Base-by-base conservation (phyloP, 2,888 invertebrate species). In the Morpho deidamia region DNA sequence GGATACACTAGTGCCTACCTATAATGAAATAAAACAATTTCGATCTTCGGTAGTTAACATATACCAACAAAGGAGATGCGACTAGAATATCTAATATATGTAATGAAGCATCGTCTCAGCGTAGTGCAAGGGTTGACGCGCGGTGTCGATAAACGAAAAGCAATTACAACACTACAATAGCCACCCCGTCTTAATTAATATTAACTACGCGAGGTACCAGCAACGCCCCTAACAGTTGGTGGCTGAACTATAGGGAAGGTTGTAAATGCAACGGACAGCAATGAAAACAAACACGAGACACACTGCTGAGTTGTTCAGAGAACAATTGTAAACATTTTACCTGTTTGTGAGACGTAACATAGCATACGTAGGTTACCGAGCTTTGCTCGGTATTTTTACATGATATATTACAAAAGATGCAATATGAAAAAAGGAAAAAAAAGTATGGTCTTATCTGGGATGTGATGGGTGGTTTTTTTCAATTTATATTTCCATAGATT, bases 201-300 rank as follows among this genome's bases (percentile, higher is more conserved):
- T 76, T 78, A 79, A 81, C 78, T 71, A 76, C 67, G 67, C 58
- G 56, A 69, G 69, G 70, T 49, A 69, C 69, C 69, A 71, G 73
- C 71, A 64, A 83, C 82, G 82, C 85, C 82, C 80, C 76, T 64
- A 66, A 70, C 74, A 72, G 72, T 74, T 68, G 74, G 70, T 61
- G 70, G 70, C 61, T 70, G 76, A 75, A 71, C 72, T 76, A 71
- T 38, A 78, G 76, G 79, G 79, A 74, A 80, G 72, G 75, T 66
- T 67, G 59, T 61, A 62, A 64, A 73, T 83, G 82, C 81, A 82
- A 75, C 78, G 78, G 78, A 80, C 83, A 78, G 70, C 76, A 71
- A 70, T 72, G 79, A 79, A 84, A 84, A 83, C 80, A 83, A 82
- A 85, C 72, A 75, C 44, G 63, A n/a, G 64, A 70, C 70, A 72